Evolutionary conservation across 2,797 vertebrate species (phyloP).

Genomic region (Tauraco hartlaubi): DNA sequence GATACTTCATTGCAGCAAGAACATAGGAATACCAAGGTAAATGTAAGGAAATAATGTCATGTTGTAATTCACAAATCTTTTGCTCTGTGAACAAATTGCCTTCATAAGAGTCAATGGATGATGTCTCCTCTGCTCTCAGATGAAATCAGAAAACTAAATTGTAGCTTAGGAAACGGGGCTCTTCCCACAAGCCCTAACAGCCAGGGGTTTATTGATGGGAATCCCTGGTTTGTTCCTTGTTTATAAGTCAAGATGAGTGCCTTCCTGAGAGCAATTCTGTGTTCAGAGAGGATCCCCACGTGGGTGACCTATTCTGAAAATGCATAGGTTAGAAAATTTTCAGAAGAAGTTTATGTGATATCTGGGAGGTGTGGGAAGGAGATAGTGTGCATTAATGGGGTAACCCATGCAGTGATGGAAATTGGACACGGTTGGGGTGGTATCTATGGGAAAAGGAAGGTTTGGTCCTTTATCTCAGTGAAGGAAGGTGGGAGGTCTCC

Average conservation of each 20-base stretch:
- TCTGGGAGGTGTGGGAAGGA: background rate
- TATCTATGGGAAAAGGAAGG: background rate
- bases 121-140: background rate
- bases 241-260: background rate
- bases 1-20: background rate
- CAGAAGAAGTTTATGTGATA: background rate
- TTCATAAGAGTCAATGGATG: rapidly evolving
- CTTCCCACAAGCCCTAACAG: background rate
- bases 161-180: background rate
- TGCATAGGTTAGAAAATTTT: background rate
- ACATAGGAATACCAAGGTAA: background rate
- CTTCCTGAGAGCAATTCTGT: background rate
- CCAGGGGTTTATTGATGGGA: background rate
- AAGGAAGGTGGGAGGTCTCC: background rate
- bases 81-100: background rate
- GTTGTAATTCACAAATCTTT: background rate
- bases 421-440: background rate
- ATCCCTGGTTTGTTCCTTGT: background rate
- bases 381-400: no score
- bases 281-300: rapidly evolving
- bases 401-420: rapidly evolving
- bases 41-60: background rate
- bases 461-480: background rate
- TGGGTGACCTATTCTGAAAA: background rate
- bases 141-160: background rate